A percentile compares a stretch with the other conserved stretches of the same genome.
phyloP scores from a whole-genome alignment of 2,888 invertebrate species.

The Neria commutata region DNA sequence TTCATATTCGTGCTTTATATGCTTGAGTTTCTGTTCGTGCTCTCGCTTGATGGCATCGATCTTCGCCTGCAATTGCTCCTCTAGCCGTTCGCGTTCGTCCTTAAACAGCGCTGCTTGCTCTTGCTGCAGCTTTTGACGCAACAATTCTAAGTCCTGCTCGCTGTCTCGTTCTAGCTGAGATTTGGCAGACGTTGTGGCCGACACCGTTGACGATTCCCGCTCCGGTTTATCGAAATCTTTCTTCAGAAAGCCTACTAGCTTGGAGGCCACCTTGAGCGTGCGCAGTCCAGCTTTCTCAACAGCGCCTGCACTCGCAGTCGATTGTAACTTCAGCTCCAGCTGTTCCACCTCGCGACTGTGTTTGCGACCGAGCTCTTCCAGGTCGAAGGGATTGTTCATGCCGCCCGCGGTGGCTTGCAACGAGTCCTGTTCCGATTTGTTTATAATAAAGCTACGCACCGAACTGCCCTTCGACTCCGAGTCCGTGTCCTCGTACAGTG shows the following conservation, averaged over 20 bases:
- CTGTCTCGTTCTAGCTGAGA: slow-evolving; percentile 46
- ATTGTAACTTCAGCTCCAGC: slow-evolving; percentile 64
- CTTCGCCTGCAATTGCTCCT: slow-evolving; percentile 52
- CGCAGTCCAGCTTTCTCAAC: slow-evolving; percentile 52
- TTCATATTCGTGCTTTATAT: slow-evolving; percentile 58
- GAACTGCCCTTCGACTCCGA: slow-evolving; percentile 60
- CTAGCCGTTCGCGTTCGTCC: slow-evolving; percentile 61
- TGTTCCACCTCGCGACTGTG: slow-evolving; percentile 59
- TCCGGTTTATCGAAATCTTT: slow-evolving; percentile 30
- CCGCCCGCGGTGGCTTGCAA: slow-evolving; percentile 52
- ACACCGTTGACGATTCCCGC: background rate
- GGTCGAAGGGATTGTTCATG: slow-evolving; percentile 63
- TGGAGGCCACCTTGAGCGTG: slow-evolving; percentile 48
- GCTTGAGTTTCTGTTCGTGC: slow-evolving; percentile 59
- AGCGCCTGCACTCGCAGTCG: slow-evolving; percentile 37
- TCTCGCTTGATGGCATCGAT: slow-evolving; percentile 48
- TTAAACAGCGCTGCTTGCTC: slow-evolving; percentile 62
- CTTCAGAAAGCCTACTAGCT: slow-evolving; percentile 47
- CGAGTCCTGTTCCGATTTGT: slow-evolving; percentile 59
- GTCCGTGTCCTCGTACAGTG: slow-evolving; percentile 59
- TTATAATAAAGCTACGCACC: slow-evolving; percentile 55
- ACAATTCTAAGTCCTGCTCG: slow-evolving; percentile 38
- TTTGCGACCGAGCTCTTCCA: slow-evolving; percentile 60
- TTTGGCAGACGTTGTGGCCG: background rate
- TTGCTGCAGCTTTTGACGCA: slow-evolving; percentile 55